Conservation (phyloP, 2,797 vertebrate species). For the Erethizon dorsatum region DNA sequence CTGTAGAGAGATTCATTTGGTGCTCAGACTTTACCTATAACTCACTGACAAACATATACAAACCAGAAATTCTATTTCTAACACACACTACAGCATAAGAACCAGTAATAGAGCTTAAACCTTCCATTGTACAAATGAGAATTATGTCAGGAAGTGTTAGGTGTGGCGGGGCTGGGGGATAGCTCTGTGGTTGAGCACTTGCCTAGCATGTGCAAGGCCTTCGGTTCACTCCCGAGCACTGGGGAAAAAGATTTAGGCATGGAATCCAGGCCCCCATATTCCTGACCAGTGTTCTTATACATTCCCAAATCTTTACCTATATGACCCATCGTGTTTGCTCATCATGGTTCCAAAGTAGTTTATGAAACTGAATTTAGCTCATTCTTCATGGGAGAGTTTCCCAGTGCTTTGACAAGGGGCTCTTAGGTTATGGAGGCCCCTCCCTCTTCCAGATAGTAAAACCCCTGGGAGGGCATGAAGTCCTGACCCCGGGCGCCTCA, state of each 20-base stretch:
- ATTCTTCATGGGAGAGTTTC: neutral
- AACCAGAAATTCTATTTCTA: neutral
- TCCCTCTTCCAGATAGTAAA: neutral
- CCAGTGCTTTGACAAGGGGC: neutral
- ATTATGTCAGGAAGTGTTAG: constrained; percentile 2
- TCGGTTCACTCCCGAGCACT: neutral
- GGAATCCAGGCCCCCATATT: neutral
- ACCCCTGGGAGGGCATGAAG: neutral
- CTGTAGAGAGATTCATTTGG: neutral
- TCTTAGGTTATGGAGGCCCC: neutral
- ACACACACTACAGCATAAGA: neutral
- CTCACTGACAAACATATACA: neutral
- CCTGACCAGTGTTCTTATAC: neutral
- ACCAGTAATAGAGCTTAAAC: neutral
- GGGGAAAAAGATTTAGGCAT: neutral
- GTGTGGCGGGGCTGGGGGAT: neutral
- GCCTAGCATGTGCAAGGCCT: neutral
- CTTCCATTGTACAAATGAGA: neutral
- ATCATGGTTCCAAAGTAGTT: neutral
- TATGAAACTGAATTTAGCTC: neutral
- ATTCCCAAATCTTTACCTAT: neutral
- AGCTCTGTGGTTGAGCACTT: neutral
- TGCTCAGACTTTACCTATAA: neutral
- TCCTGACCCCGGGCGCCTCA: neutral
- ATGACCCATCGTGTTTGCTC: neutral